Evolutionary conservation across 1,140 invertebrate genomes (phyloP).

Genomic region (Teleogryllus occipitalis): DNA sequence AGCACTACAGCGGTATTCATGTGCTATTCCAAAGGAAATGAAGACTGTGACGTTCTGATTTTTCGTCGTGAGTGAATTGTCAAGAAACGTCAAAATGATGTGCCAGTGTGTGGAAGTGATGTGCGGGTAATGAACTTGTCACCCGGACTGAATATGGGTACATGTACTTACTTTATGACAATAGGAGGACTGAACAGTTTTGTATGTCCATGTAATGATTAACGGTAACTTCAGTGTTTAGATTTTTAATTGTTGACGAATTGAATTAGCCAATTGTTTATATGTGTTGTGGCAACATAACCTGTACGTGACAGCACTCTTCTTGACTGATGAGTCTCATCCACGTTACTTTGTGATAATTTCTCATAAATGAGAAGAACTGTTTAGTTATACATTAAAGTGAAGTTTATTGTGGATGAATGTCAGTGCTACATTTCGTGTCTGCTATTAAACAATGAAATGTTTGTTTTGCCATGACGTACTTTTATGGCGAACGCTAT

Average conservation of each 20-base stretch:
- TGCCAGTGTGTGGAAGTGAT: neutral
- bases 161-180: neutral
- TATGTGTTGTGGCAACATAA: neutral
- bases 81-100: slow-evolving; percentile 4
- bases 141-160: neutral
- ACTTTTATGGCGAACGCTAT: neutral
- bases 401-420: neutral
- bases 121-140: neutral
- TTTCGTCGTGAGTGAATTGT: neutral
- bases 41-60: neutral
- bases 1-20: neutral
- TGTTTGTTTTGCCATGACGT: neutral
- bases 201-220: neutral
- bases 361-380: neutral
- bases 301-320: neutral
- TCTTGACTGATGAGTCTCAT: neutral
- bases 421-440: neutral
- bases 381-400: neutral
- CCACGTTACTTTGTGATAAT: neutral
- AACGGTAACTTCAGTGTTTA: neutral
- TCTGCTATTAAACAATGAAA: neutral
- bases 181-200: neutral
- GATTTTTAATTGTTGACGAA: neutral
- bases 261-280: neutral
- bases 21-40: neutral